Conservation (phyloP, 2,113 vertebrate genomes). For the Octodon degus region DNA sequence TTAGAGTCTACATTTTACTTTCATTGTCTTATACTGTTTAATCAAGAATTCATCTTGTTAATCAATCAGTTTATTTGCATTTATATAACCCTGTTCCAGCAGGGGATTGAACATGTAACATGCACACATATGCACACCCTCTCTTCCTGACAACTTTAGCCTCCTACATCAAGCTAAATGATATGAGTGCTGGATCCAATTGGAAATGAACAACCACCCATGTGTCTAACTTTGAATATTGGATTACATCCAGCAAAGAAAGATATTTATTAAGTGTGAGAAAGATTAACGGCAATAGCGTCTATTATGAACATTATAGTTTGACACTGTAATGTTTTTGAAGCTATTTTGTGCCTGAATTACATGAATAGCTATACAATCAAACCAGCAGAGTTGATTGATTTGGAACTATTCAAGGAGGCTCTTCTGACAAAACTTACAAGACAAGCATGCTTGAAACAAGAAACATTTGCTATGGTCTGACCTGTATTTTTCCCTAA, state of each 20-base stretch:
- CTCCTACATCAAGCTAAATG: neutral
- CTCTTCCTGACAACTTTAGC: neutral
- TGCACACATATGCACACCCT: neutral
- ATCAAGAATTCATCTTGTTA: constrained; percentile 58
- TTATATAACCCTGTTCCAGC: constrained; percentile 67
- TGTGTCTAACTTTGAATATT: constrained; percentile 9
- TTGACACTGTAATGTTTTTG: neutral
- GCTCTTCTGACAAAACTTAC: neutral
- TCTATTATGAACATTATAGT: neutral
- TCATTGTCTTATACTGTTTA: constrained; percentile 54
- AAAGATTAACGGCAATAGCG: neutral
- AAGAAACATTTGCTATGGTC: neutral
- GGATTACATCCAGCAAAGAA: neutral
- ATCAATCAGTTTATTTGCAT: constrained; percentile 70
- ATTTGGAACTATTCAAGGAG: neutral
- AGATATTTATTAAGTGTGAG: neutral
- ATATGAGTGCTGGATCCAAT: neutral
- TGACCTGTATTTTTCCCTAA: neutral
- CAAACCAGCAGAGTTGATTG: neutral
- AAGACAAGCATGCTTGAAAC: neutral
- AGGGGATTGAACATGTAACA: neutral
- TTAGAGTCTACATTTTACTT: constrained; percentile 7
- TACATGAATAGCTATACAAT: neutral
- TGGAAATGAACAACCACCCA: neutral
- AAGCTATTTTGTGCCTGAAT: neutral